Evolutionary conservation across 2,113 vertebrate species (phyloP), one percentile per base, ranked within the genome.

Genomic region (Origma solitaria): DNA sequence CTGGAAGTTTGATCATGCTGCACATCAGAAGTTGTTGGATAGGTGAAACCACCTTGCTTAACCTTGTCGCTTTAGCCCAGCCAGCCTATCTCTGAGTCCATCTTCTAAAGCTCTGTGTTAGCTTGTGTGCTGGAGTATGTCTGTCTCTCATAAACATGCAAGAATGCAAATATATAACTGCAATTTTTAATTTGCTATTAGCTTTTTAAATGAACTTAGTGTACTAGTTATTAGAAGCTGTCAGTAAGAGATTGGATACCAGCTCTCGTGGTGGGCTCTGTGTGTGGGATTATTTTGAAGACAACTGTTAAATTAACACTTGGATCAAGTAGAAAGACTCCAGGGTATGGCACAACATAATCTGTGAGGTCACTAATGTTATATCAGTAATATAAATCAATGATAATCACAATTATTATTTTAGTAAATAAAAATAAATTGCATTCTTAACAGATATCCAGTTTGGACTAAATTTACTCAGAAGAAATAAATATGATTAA

Each of bases 181-280:
- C 20, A 78, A 40, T 51, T 91, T 86, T 9, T 56, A 35, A 51
- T 71, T 86, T 91, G 27, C 24, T 47, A 1, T 54, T 80, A 24
- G 14, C 33, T 86, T 90, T 77, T 73, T 42, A 20, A 44, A 76
- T 77, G 31, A 70, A 25, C 30, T 57, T n/a, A 23, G 8, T 30
- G 6, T 61, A 28, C 15, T 68, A 22, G 4, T 35, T 91, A 30
- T 62, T 88, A 70, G 54, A 77, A 88, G 25, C 19, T 35, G 8
- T 42, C 16, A 42, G 21, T 90, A 31, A 68, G 70, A 90, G 75
- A 44, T 1, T 35, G 35, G 35, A n/a, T 78, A 60, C 40, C 56
- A 49, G 6, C 51, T 84, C 7, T 84, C 0, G 0, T 58, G 57
- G 53, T 69, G 47, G 49, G 30, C 57, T 76, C 21, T 0, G 0